Percentiles rank a stretch among this genome's conserved stretches.
Conservation (phyloP, 1,140 invertebrate species). For the Drosophila sp. region DNA sequence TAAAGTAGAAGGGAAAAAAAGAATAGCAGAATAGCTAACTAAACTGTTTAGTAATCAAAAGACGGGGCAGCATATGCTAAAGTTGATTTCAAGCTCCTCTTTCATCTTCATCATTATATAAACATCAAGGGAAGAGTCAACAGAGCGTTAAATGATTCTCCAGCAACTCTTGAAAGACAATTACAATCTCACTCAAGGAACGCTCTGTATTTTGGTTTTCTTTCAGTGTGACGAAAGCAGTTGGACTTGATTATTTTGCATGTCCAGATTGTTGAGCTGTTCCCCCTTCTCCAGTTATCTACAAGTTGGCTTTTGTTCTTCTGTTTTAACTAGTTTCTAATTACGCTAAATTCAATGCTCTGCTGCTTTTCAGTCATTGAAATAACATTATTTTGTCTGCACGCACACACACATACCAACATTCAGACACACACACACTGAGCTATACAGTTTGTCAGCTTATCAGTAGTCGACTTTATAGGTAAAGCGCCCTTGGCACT, state of each 20-base stretch:
- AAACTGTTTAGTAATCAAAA: constrained; percentile 35
- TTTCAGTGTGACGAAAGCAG: constrained; percentile 42
- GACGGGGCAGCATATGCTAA: constrained; percentile 22
- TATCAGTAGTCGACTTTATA: constrained; percentile 57
- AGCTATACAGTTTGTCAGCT: constrained; percentile 25
- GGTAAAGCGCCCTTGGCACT: constrained; percentile 52
- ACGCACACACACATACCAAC: background rate
- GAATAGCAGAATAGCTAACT: constrained; percentile 6
- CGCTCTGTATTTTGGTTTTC: constrained; percentile 18
- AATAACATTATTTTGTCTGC: constrained; percentile 18
- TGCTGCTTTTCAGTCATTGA: constrained; percentile 35
- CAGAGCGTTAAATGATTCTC: constrained; percentile 69
- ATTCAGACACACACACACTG: background rate
- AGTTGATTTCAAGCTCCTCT: constrained; percentile 28
- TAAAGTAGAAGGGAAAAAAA: background rate
- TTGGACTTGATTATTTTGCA: constrained; percentile 41
- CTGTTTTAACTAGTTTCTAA: constrained; percentile 58
- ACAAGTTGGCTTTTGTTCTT: constrained; percentile 23
- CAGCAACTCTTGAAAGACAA: constrained; percentile 48
- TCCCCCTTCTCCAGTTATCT: constrained; percentile 3
- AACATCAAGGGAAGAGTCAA: constrained; percentile 34
- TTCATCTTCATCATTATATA: constrained; percentile 45
- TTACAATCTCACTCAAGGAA: constrained; percentile 34
- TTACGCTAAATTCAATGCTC: constrained; percentile 67
- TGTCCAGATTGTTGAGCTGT: constrained; percentile 34